These are phyloP conservation scores for Bombus cullumanus DNA, from an alignment of 1,140 invertebrate species.

Conservation along the genomic window DNA sequence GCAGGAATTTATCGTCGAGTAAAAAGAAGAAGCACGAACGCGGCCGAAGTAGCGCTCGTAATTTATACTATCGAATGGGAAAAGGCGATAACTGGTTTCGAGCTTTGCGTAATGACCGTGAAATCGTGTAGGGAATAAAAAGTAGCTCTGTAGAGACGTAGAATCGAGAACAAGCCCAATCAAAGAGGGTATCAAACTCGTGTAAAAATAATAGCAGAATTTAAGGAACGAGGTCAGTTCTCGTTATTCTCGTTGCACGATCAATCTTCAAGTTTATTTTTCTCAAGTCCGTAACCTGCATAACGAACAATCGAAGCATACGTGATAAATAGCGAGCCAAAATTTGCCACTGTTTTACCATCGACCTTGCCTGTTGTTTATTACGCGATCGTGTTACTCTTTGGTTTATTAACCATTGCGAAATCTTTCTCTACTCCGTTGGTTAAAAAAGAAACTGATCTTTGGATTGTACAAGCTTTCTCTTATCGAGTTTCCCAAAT, in stretches of 20 bases:
- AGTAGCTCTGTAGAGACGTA: not conserved
- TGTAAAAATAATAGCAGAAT: not conserved
- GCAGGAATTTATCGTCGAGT: constrained; percentile 26
- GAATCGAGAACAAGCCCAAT: constrained; percentile 12
- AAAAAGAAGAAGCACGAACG: not conserved
- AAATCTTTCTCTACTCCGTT: not conserved
- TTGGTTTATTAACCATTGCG: not conserved
- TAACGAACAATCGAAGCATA: constrained; percentile 1
- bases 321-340: not conserved
- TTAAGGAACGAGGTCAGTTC: not conserved
- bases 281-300: too few relatives aligned
- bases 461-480: too few relatives aligned
- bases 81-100: constrained; percentile 9
- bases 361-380: not conserved
- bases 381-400: not conserved
- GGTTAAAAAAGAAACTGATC: not conserved
- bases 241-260: not conserved
- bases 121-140: not conserved
- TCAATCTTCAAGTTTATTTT: not conserved
- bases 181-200: not conserved
- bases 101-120: constrained; percentile 22
- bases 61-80: constrained; percentile 24
- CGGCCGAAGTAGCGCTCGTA: not conserved
- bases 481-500: not conserved
- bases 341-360: not conserved